phyloP scores from a whole-genome alignment of 2,797 vertebrate species.

The Halcyon badia region DNA sequence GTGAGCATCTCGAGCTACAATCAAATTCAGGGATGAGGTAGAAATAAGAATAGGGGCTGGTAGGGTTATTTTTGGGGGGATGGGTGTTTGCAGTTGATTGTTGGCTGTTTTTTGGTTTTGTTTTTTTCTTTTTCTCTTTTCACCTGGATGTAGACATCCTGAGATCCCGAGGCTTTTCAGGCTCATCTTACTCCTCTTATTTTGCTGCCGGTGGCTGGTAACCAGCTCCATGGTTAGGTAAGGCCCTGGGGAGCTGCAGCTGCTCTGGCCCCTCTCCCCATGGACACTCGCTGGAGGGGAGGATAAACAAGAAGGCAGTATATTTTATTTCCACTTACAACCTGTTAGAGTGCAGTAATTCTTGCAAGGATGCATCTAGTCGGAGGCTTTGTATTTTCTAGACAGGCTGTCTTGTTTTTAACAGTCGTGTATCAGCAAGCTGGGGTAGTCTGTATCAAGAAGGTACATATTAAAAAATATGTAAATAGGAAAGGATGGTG shows the following conservation, averaged over 20 bases:
- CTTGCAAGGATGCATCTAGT: constrained; percentile 54
- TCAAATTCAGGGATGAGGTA: not conserved
- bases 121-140: not conserved
- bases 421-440: constrained; percentile 50
- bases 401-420: constrained; percentile 60
- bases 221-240: constrained; percentile 76
- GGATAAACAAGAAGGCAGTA: constrained; percentile 74
- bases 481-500: constrained; percentile 75
- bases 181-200: constrained; percentile 43
- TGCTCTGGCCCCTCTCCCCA: constrained; percentile 72
- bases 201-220: constrained; percentile 74
- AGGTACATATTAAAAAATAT: constrained; percentile 74
- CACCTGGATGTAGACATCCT: not conserved
- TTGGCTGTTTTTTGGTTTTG: not conserved
- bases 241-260: constrained; percentile 75
- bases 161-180: not conserved
- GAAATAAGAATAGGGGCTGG: not conserved
- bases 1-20: not conserved
- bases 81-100: not conserved
- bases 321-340: constrained; percentile 59
- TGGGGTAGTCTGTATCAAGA: constrained; percentile 53
- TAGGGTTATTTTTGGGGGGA: accelerated
- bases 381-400: constrained; percentile 19
- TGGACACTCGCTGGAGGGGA: constrained; percentile 58
- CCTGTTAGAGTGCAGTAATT: constrained; percentile 65